Base-by-base conservation (phyloP, 1,140 invertebrate genomes). In the Linepithema humile region DNA sequence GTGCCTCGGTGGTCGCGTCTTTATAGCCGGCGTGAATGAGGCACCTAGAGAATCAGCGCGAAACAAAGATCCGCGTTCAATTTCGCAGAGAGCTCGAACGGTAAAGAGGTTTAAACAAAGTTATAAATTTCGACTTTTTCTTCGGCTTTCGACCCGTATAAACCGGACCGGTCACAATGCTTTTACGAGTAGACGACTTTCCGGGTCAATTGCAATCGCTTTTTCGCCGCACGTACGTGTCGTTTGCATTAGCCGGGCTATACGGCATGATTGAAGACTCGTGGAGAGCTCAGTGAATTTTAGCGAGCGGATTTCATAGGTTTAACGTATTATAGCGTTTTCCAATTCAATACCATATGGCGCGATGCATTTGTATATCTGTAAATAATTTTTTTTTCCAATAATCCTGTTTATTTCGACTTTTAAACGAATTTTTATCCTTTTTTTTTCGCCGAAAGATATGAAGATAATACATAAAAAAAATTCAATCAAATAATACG, bases 141-240 rank as follows among this genome's bases (percentile, higher is more conserved):
- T 55, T 67, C 32, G 40, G 23, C 43, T 3, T 26, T 69, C 75
- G 45, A 6, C 32, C 23, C 62, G 64, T 77, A 64, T 50, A 77
- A 53, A 80, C 75, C 48, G 75, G 59, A 38, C 73, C 23, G 75
- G 75, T 78, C 75, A 78, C 75, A 80, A 80, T 80, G 75, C 75
- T 80, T 69, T 55, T 55, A 69, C 50, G 75, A 57, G 75, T 29
- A 40, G 64, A 80, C 35, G 23, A 23, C 7, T 80, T 32, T 40
- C 75, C 75, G 12, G 64, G 64, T 80, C 75, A 40, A 80, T 80
- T 26, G 75, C 26, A 48, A 23, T 43, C 75, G 62, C 48, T 80
- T 80, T 80, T 70, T 80, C 64, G 20, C 32, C 32, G 62, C 75
- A 65, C 64, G 75, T 53, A 57, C 64, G 75, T 80, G 64, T 80